A percentile compares a stretch with the other conserved stretches of the same genome.
phyloP scores from a whole-genome alignment of 2,113 vertebrate genomes.

The Nothobranchius kuhntae region DNA sequence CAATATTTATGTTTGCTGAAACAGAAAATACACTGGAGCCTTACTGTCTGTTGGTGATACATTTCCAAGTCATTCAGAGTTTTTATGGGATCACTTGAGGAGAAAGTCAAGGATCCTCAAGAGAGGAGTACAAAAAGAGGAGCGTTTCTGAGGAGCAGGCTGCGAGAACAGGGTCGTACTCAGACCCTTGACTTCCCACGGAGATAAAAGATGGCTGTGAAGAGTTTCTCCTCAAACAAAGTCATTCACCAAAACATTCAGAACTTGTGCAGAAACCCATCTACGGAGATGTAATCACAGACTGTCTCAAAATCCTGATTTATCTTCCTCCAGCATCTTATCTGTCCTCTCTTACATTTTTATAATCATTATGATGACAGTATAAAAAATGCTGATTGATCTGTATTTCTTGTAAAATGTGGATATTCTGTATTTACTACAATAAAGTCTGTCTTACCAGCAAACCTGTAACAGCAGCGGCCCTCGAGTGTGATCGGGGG shows the following conservation, averaged over 20 bases:
- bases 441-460: no score
- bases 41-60: conserved; percentile 13
- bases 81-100: conserved; percentile 11
- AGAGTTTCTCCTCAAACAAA: conserved; percentile 32
- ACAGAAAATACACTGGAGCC: conserved; percentile 2
- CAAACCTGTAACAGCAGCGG: no score
- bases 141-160: conserved; percentile 24
- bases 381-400: no score
- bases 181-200: conserved; percentile 20
- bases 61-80: conserved; percentile 44
- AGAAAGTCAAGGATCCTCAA: conserved; percentile 21
- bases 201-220: conserved; percentile 41
- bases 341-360: no score
- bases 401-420: no score
- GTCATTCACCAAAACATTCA: conserved; percentile 4
- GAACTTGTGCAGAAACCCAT: background rate
- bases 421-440: no score
- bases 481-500: no score
- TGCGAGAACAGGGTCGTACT: conserved; percentile 22
- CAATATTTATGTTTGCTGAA: background rate
- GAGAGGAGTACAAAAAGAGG: conserved; percentile 43
- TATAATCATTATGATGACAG: no score
- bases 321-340: background rate
- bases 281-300: background rate
- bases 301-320: background rate